These are phyloP conservation scores for Danio jaintianensis DNA, from an alignment of 2,797 vertebrate species.

Conservation along the genomic window DNA sequence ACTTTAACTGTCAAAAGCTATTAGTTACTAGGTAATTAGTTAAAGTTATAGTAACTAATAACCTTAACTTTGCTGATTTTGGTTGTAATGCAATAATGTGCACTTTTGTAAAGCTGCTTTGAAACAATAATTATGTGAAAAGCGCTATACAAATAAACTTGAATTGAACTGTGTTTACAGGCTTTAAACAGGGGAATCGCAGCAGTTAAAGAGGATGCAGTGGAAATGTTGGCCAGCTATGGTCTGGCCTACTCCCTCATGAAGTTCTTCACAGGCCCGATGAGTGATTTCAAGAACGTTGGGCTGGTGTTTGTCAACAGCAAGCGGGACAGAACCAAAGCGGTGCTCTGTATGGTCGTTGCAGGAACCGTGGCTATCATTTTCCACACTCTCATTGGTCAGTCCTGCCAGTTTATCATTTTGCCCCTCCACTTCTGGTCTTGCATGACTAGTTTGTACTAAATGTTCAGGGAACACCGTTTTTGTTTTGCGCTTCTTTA, in stretches of 20 bases:
- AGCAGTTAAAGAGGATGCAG: conserved; percentile 93
- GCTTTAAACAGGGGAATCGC: conserved; percentile 98
- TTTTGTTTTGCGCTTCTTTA: conserved; percentile 4
- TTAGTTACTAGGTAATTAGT: too few relatives aligned
- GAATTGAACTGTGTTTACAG: conserved; percentile 71
- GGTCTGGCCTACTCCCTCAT: conserved; percentile 98
- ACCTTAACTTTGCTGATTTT: too few relatives aligned
- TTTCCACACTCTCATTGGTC: conserved; percentile 93
- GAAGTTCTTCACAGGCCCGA: conserved; percentile 99
- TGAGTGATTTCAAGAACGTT: conserved; percentile 99
- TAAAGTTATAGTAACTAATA: too few relatives aligned
- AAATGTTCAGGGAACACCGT: neutral
- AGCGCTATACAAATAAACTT: too few relatives aligned
- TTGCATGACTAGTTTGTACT: conserved; percentile 8
- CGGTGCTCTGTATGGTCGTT: conserved; percentile 94
- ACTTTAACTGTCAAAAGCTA: too few relatives aligned
- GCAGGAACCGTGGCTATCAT: conserved; percentile 91
- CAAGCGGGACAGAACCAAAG: conserved; percentile 93
- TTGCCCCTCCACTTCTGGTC: neutral
- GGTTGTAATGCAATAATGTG: too few relatives aligned
- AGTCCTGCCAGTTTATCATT: conserved; percentile 46
- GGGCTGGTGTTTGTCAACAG: conserved; percentile 99
- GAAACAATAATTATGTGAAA: too few relatives aligned
- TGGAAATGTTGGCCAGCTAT: conserved; percentile 99
- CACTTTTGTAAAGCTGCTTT: too few relatives aligned